Evolutionary conservation across 2,113 vertebrate species (phyloP), one percentile per base, ranked within the genome.

Genomic region (Chrysemys picta): DNA sequence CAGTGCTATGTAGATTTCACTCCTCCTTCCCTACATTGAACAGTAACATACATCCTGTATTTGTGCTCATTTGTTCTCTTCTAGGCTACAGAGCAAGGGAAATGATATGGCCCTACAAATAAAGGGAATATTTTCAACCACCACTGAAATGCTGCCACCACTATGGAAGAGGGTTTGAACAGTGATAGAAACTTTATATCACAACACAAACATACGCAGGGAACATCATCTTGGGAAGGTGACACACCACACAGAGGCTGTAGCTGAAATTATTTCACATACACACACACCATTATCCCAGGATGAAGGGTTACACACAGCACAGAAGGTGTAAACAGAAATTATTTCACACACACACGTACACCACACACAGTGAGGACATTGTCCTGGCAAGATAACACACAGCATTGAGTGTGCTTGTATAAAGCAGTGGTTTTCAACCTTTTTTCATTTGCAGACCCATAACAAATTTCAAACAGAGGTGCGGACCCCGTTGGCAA

Each of bases 161-260:
- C 87, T 81, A 75, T 65, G 88, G 96, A 76, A 95, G 92, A 96
- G 95, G 84, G 53, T 97, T 97, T 93, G 92, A 96, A 96, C 96
- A 97, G 96, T 96, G 96, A 95, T 93, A 97, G 95, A 97, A 97
- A 94, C 92, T 97, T 97, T 97, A 96, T 95, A 96, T 88, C 88
- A 95, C 94, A 83, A 90, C 94, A 88, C 87, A 95, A 80, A 8
- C 89, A 93, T 94, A 96, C 96, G 96, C 84, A 93, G 95, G 96
- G 93, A 94, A 97, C 96, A 97, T 94, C 92, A 96, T 97, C 96
- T 96, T 97, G 85, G 93, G 93, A 95, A 97, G 81, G 95, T 96
- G 93, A 95, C 95, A 97, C 94, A 93, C 96, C 84, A 95, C 93
- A 93, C 92, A 93, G 95, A 96, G 79, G 94, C 95, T 92, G 93